phyloP scores from a whole-genome alignment of 2,888 invertebrate genomes.

The Celastrina argiolus region DNA sequence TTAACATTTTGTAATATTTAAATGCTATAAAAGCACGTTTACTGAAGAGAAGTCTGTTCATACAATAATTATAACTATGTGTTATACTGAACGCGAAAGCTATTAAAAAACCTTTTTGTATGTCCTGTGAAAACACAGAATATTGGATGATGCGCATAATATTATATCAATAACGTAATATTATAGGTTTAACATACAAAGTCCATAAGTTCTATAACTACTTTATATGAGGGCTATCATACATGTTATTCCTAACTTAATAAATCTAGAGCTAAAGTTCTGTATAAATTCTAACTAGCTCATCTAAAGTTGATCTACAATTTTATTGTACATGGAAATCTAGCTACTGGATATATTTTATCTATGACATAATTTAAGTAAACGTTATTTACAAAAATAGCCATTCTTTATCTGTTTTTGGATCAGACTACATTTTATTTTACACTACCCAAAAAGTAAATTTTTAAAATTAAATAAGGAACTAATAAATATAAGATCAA shows the following conservation, averaged over 20 bases:
- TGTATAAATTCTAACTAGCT: slow-evolving; percentile 75
- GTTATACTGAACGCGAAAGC: slow-evolving; percentile 27
- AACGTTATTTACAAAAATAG: slow-evolving; percentile 76
- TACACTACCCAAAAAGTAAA: slow-evolving; percentile 45
- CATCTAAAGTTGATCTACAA: slow-evolving; percentile 69
- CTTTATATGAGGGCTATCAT: slow-evolving; percentile 56
- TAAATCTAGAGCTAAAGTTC: slow-evolving; percentile 64
- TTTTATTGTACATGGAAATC: slow-evolving; percentile 76
- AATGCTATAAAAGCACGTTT: slow-evolving; percentile 14
- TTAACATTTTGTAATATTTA: slow-evolving; percentile 19
- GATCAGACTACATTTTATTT: slow-evolving; percentile 54
- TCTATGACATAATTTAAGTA: slow-evolving; percentile 74
- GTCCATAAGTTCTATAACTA: slow-evolving; percentile 56
- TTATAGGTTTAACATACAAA: slow-evolving; percentile 46
- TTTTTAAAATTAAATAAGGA: slow-evolving; percentile 40
- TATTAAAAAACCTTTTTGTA: slow-evolving; percentile 25
- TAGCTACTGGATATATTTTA: slow-evolving; percentile 70
- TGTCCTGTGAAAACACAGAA: slow-evolving; percentile 30
- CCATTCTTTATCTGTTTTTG: slow-evolving; percentile 58
- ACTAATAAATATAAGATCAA: slow-evolving; percentile 35
- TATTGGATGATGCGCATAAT: slow-evolving; percentile 40
- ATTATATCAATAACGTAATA: slow-evolving; percentile 37
- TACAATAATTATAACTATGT: slow-evolving; percentile 13
- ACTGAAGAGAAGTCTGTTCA: slow-evolving; percentile 17
- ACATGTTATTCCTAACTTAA: slow-evolving; percentile 63